Percentiles rank a stretch among this genome's conserved stretches.
phyloP scores from a whole-genome alignment of 1,140 invertebrate species.

The Trachymyrmex septentrionalis region DNA sequence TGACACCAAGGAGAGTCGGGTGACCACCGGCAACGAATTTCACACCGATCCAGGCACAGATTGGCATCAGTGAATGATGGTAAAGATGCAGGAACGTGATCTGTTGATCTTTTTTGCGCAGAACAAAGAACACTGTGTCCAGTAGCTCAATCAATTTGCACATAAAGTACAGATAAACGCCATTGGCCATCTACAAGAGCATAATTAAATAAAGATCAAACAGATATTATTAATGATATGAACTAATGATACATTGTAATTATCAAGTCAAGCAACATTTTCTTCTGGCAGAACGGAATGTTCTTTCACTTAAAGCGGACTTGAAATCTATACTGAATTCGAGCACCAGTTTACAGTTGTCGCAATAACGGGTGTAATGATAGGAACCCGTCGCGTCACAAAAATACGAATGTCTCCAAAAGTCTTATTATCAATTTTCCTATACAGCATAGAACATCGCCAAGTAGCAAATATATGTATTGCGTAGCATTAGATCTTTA shows the following conservation, averaged over 20 bases:
- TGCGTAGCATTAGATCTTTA: not conserved
- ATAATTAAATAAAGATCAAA: constrained; percentile 26
- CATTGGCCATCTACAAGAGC: constrained; percentile 81
- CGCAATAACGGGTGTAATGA: not conserved
- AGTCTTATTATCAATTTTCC: not conserved
- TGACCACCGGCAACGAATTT: constrained; percentile 94
- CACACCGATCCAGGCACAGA: constrained; percentile 94
- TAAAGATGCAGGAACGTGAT: constrained; percentile 92
- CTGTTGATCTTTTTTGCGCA: constrained; percentile 93
- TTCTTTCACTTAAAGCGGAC: not conserved
- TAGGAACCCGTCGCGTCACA: not conserved
- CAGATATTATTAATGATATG: not conserved
- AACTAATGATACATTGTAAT: constrained; percentile 3
- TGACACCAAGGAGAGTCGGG: constrained; percentile 92
- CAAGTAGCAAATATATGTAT: not conserved
- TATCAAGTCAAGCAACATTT: constrained; percentile 22
- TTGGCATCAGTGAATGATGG: constrained; percentile 91
- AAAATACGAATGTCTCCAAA: not conserved
- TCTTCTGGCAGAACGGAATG: not conserved
- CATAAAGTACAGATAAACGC: constrained; percentile 86
- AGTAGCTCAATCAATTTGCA: constrained; percentile 89
- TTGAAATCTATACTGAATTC: constrained; percentile 16
- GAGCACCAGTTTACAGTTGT: not conserved
- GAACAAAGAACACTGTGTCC: constrained; percentile 93
- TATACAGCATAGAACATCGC: not conserved